Evolutionary conservation across 2,113 vertebrate species (phyloP), one percentile per base, ranked within the genome.

Genomic region (Indicator indicator): DNA sequence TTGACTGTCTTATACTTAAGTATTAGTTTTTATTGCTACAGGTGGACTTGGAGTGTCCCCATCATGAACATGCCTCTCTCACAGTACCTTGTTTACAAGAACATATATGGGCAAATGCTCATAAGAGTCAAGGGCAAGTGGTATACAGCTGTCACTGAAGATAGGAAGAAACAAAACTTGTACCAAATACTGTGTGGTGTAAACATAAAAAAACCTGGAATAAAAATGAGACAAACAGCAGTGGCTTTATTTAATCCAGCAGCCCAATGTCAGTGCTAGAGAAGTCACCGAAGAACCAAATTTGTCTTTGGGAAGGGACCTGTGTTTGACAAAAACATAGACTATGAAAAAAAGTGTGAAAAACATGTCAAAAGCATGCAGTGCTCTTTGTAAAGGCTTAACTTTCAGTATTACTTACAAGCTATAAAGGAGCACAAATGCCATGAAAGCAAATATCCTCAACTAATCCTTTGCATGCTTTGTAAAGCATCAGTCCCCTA

Each of bases 401-500:
- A 52, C 70, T 79, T 75, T 4, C 16, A 65, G 59, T 71, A 71
- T 88, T 94, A 58, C 59, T 56, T 74, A 70, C 50, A 60, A 87
- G 40, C 71, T 64, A 20, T 13, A 77, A 85, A 88, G 55, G 23
- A 80, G 33, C 33, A 83, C 52, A 87, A 93, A 88, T n/a, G 74
- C 58, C 32, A 36, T 83, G 75, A 77, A 52, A 85, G 75, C 32
- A 70, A 89, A 92, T 62, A 79, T 23, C 77, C 59, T 85, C 42
- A 63, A 9, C 84, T 92, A 92, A 95, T 96, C 74, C 74, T 81
- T 58, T 40, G 10, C 54, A 77, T 18, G 11, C 67, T 67, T 46
- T 50, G 1, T 77, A 77, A 86, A 88, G 44, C 56, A 9, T 60
- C 72, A 0, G 0, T 87, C 89, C 86, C 36, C 42, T 56, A 70